These are phyloP conservation scores for Synergus japonicus DNA, from an alignment of 2,888 invertebrate genomes.

Conservation along the genomic window DNA sequence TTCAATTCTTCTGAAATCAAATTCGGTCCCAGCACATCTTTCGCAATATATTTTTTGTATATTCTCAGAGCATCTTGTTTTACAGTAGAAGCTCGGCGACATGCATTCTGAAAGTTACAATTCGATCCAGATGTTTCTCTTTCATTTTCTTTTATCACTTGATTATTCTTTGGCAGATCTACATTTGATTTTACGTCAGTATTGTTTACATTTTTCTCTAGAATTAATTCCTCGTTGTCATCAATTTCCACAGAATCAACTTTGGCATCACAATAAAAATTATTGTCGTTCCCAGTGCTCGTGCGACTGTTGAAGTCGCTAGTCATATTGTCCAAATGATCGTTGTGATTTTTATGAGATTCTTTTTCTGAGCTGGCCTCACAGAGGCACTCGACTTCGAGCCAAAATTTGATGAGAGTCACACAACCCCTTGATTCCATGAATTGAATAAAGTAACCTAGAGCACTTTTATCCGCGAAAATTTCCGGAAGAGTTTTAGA, in stretches of 20 bases:
- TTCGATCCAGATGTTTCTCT: background rate
- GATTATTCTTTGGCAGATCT: conserved; percentile 71
- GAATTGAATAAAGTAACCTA: conserved; percentile 91
- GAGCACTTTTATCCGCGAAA: conserved; percentile 87
- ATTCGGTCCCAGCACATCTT: conserved; percentile 82
- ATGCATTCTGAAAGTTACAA: background rate
- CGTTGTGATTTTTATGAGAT: conserved; percentile 25
- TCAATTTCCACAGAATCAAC: conserved; percentile 41
- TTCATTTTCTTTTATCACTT: conserved; percentile 50
- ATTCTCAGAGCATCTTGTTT: conserved; percentile 83
- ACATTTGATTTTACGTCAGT: conserved; percentile 60
- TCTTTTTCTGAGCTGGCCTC: conserved; percentile 56
- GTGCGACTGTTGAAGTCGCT: conserved; percentile 49
- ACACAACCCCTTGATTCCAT: conserved; percentile 87
- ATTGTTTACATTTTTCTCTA: conserved; percentile 58
- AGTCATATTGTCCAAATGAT: conserved; percentile 38
- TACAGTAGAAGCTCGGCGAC: conserved; percentile 60
- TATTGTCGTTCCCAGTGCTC: background rate
- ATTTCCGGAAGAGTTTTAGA: conserved; percentile 88
- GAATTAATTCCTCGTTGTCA: conserved; percentile 41
- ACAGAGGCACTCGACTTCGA: conserved; percentile 85
- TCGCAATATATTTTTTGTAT: conserved; percentile 87
- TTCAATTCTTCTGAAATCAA: conserved; percentile 81
- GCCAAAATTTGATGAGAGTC: conserved; percentile 85
- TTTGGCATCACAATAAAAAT: background rate